These are phyloP conservation scores for Cylindroiulus punctatus DNA, from an alignment of 2,888 invertebrate genomes.

Conservation along the genomic window DNA sequence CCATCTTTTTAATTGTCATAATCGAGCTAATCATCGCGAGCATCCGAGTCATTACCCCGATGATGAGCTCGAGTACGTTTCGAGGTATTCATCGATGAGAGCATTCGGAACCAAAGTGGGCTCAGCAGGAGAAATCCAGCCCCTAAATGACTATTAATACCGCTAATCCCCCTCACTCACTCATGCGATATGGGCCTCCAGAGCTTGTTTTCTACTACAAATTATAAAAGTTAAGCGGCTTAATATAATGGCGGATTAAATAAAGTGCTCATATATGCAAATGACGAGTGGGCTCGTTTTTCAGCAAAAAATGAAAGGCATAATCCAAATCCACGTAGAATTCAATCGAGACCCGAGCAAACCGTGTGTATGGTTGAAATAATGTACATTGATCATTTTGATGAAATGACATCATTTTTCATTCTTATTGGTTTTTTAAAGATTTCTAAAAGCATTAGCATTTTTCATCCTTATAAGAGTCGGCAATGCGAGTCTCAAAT, in stretches of 20 bases:
- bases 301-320: not conserved
- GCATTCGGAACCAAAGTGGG: not conserved
- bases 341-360: not conserved
- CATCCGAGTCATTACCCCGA: constrained; percentile 12
- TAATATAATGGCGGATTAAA: constrained; percentile 42
- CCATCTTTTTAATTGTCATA: constrained; percentile 31
- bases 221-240: constrained; percentile 34
- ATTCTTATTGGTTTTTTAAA: not conserved
- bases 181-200: constrained; percentile 13
- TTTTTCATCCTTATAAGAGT: not conserved
- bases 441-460: not conserved
- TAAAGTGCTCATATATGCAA: constrained; percentile 34
- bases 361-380: constrained; percentile 2
- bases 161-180: not conserved
- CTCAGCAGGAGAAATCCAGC: not conserved
- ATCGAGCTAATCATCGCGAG: constrained; percentile 16
- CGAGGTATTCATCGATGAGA: constrained; percentile 27
- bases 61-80: not conserved
- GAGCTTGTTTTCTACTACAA: constrained; percentile 12
- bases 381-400: not conserved
- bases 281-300: constrained; percentile 2
- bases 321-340: not conserved
- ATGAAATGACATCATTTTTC: constrained; percentile 21
- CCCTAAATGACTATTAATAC: constrained; percentile 27
- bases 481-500: too few species aligned